Evolutionary conservation across 2,113 vertebrate genomes (phyloP).

Genomic region (Oxyruncus cristatus): DNA sequence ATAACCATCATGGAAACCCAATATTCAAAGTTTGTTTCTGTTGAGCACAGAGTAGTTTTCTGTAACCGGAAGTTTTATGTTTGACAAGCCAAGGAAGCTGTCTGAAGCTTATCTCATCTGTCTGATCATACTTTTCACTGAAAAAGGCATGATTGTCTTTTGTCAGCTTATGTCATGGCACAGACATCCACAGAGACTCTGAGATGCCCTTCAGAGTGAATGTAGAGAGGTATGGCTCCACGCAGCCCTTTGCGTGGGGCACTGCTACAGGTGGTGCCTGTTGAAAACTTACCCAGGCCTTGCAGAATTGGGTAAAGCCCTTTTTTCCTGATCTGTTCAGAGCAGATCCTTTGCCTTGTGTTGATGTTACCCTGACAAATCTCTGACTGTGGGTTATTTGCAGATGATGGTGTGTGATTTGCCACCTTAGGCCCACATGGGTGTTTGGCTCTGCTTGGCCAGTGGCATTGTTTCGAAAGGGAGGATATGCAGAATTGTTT

Average conservation of each 20-base stretch:
- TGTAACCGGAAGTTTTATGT: background rate
- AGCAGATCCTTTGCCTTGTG: background rate
- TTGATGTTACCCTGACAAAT: background rate
- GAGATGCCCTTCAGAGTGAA: background rate
- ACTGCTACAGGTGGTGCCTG: background rate
- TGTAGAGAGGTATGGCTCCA: background rate
- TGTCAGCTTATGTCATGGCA: background rate
- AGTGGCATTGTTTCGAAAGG: conserved; percentile 8
- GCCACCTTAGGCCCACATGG: background rate
- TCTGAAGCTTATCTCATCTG: conserved; percentile 18
- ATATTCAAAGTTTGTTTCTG: background rate
- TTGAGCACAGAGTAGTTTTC: background rate
- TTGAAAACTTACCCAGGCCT: background rate
- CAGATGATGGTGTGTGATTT: background rate
- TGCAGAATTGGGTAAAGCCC: background rate
- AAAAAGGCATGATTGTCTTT: background rate
- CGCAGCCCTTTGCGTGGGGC: background rate
- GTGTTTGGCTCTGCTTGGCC: background rate
- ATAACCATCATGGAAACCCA: background rate
- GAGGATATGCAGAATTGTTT: conserved; percentile 47
- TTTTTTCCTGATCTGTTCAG: background rate
- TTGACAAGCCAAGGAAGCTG: background rate
- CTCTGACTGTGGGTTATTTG: background rate
- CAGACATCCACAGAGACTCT: background rate
- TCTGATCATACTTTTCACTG: background rate